phyloP scores from a whole-genome alignment of 2,797 vertebrate species.

The Thaleichthys pacificus region DNA sequence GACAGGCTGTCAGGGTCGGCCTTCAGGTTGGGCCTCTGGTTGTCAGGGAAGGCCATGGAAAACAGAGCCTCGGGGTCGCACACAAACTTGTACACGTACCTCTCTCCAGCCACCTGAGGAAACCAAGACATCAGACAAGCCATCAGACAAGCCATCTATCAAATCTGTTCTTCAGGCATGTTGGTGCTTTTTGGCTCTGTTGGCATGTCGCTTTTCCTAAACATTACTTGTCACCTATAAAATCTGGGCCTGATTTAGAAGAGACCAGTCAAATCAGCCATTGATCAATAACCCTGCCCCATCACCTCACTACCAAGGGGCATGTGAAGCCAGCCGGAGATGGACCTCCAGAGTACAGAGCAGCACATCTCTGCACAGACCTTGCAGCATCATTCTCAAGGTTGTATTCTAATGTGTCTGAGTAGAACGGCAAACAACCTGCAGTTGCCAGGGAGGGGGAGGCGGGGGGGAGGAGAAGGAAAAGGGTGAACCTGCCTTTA shows the following conservation, averaged over 20 bases:
- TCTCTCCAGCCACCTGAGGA: conserved; percentile 89
- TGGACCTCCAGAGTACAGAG: background rate
- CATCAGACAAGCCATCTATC: background rate
- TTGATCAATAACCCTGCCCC: no score
- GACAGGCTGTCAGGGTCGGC: conserved; percentile 84
- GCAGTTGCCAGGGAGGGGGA: background rate
- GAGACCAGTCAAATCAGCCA: no score
- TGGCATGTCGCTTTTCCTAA: background rate
- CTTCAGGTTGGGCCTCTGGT: conserved; percentile 93
- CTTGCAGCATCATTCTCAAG: background rate
- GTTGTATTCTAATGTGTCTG: conserved; percentile 21
- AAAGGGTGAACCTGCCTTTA: conserved; percentile 69
- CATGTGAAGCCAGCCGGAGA: no score
- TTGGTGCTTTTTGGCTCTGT: background rate
- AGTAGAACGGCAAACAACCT: background rate
- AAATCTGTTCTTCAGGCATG: no score
- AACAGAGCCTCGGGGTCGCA: conserved; percentile 95
- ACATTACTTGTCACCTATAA: no score
- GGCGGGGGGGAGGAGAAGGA: conserved; percentile 5
- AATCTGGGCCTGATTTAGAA: no score
- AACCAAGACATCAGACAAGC: background rate
- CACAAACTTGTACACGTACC: conserved; percentile 97
- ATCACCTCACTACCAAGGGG: no score
- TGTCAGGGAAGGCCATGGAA: conserved; percentile 96
- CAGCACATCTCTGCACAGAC: conserved; percentile 6